Evolutionary conservation across 2,888 invertebrate genomes (phyloP).

Genomic region (Tupiocoris notatus): DNA sequence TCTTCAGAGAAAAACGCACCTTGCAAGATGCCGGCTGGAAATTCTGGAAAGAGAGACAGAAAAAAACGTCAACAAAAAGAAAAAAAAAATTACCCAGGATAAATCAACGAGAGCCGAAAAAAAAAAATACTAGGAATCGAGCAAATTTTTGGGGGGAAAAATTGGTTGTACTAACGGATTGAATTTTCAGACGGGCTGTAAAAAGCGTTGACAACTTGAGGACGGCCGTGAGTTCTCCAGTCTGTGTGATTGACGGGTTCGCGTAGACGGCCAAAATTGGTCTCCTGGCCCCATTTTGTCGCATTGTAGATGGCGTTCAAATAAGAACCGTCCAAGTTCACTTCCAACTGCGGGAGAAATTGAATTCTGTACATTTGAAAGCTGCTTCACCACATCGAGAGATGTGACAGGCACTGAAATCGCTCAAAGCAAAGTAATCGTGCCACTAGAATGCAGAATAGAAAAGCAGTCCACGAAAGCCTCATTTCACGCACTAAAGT

Average conservation of each 20-base stretch:
- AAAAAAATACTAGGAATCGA: neutral
- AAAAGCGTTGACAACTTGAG: conserved; percentile 82
- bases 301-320: conserved; percentile 74
- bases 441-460: no score
- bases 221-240: conserved; percentile 80
- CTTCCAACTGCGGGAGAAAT: conserved; percentile 61
- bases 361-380: no score
- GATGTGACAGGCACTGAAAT: no score
- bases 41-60: conserved; percentile 62
- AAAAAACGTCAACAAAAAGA: no score
- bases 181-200: conserved; percentile 83
- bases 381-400: no score
- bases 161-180: conserved; percentile 84
- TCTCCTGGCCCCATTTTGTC: conserved; percentile 77
- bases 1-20: conserved; percentile 86
- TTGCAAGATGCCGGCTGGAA: conserved; percentile 90
- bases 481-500: no score
- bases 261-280: conserved; percentile 72
- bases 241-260: conserved; percentile 80
- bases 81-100: no score
- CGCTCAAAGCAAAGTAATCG: no score
- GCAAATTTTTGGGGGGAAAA: neutral
- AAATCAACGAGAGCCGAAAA: no score
- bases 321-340: conserved; percentile 65
- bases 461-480: no score